Evolutionary conservation across 2,797 vertebrate genomes (phyloP), one percentile per base, ranked within the genome.

Genomic region (Danio albolineatus): DNA sequence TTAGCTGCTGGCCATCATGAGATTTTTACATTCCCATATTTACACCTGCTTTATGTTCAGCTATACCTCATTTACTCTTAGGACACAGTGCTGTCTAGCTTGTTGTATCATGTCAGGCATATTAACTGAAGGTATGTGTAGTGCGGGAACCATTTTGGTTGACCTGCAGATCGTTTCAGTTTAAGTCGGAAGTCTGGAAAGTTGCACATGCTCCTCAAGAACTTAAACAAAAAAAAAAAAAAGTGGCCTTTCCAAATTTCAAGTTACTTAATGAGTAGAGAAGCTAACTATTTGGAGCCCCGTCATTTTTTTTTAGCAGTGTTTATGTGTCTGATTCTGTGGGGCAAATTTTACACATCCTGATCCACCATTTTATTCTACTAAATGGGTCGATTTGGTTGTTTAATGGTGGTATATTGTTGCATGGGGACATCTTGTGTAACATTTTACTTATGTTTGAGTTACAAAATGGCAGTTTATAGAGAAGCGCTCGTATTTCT

Each of bases 1-100:
- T 75, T 78, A 67, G 81, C 82, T 87, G 85, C 85, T 76, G 82
- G 83, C 77, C 86, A 51, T 75, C 54, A 69, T 72, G 78, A 83
- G 76, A 82, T 87, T 87, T 62, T 82, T 82, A 75, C 82, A 64
- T 82, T 78, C 70, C 69, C 74, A 3, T 65, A 71, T 61, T 60
- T 54, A 36, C 66, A 76, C 65, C 77, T 69, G 44, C 28, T 74
- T 73, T 76, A 59, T 10, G 56, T 75, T 83, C 76, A 74, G 61
- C 78, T 83, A 81, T 85, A 85, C 73, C 76, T 83, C 85, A 78
- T 54, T 82, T 69, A 44, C 17, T 79, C 57, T 57, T 77, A 38
- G 73, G 54, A 81, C 72, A 81, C 72, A 67, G 62, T 71, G 39
- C 62, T 78, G 75, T 76, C 28, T 51, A 72, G 60, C 61, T 79